Base-by-base conservation (phyloP, 1,140 invertebrate species). In the Drosophila varians region DNA sequence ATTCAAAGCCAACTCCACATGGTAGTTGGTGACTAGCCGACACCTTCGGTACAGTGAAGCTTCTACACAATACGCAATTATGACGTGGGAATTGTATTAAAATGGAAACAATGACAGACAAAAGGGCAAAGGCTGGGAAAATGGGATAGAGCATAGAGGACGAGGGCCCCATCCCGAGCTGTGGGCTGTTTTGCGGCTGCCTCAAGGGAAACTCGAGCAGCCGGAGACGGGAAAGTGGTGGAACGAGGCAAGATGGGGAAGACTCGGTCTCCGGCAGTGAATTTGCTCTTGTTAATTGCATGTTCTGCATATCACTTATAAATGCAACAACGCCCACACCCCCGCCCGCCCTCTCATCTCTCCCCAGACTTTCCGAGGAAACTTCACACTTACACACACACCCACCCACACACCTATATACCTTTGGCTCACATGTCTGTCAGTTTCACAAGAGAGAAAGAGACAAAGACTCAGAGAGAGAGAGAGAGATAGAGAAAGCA, bases 261-360 rank as follows among this genome's bases (percentile, higher is more conserved):
- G 36, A 12, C 21, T 21, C 4, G 46, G 51, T 47, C 57, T 49
- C 42, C 14, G 69, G 70, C 60, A 73, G 68, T 88, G 77, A 88
- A 84, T 86, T 86, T 84, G 80, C 80, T 75, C 80, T 84, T 89
- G 84, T 89, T 89, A 89, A 89, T 89, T 89, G 86, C 86, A 89
- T 89, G 79, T 77, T 89, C 84, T 89, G 86, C 79, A 89, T 84
- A 89, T 89, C 78, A 89, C 84, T 89, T 89, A 83, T 83, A 86
- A 84, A 79, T 84, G 79, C 75, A 79, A 31, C 28, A 31, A 31
- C 28, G 28, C 75, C 61, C 61, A 68, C 78, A 79, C 61, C 55
- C 40, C 40, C 26, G 19, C 42, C 47, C 7, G 28, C 34, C 47
- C 14, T 16, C 43, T 45, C 45, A 55, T 19, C 28, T 56, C 11